Evolutionary conservation across 2,797 vertebrate species (phyloP), one percentile per base, ranked within the genome.

Genomic region (Anguilla obscura): DNA sequence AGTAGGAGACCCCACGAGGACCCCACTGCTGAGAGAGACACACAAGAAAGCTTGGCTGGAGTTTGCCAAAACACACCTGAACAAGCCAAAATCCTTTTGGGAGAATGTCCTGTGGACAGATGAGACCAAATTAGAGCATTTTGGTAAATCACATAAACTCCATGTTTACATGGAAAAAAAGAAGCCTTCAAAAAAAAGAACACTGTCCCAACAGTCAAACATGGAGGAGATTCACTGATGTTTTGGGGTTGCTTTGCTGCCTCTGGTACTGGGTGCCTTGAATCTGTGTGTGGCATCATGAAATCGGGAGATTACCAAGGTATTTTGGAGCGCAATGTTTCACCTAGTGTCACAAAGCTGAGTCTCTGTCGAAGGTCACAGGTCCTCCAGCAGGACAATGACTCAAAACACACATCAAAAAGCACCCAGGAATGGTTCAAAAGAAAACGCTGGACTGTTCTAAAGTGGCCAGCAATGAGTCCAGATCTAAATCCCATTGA

Each of bases 351-450:
- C 80, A 83, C 36, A 83, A 45, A 83, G 16, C 80, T 50, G 45
- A 2, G 2, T 83, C 33, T 83, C 36, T 8, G 3, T 83, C 40
- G 45, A 76, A 27, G 2, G 36, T 36, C 36, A 36, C 2, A 3
- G 36, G 9, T 50, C 12, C 48, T 52, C 18, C 36, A 83, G 36
- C 80, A 83, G 80, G 45, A 83, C 50, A 50, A 50, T 50, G 50
- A 50, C 50, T 3, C 50, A 50, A 50, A 50, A 50, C 50, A 50
- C 5, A 83, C 80, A 21, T 48, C 80, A 83, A 27, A 83, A 83
- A 83, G 80, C 80, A 83, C 18, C 36, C 8, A 83, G 80, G 45
- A 83, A 83, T 83, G 80, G 36, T 83, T 83, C 21, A 45, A 83
- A 18, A 83, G 36, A 16, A 83, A 83, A 83, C 40, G 0, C 8